A percentile compares a stretch with the other conserved stretches of the same genome.
Evolutionary conservation across 2,797 vertebrate species (phyloP).

Genomic region (Coreius guichenoti): DNA sequence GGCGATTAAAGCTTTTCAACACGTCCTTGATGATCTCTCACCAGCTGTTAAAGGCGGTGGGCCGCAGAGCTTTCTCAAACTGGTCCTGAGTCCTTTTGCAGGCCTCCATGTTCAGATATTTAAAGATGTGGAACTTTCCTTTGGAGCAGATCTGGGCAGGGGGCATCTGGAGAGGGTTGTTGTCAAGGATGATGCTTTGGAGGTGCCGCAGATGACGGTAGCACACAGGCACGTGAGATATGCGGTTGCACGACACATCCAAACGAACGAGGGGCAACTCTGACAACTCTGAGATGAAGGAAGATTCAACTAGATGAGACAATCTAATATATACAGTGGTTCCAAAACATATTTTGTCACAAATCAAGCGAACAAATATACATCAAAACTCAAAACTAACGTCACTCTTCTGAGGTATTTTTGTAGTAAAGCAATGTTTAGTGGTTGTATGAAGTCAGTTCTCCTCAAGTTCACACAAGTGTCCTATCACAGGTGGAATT

Average conservation of each 20-base stretch:
- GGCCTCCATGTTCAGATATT: slow-evolving; percentile 88
- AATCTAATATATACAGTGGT: not conserved
- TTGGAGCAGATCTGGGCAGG: slow-evolving; percentile 91
- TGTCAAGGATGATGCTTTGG: slow-evolving; percentile 86
- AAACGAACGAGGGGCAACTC: slow-evolving; percentile 88
- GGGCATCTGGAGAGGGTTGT: slow-evolving; percentile 90
- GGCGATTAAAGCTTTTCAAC: slow-evolving; percentile 16
- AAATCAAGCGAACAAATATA: not conserved
- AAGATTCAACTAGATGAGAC: not conserved
- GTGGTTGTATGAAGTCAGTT: not conserved
- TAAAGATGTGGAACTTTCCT: slow-evolving; percentile 91
- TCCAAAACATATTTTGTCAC: not conserved
- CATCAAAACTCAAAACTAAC: not conserved
- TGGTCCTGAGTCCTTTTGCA: slow-evolving; percentile 82
- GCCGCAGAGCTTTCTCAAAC: slow-evolving; percentile 79
- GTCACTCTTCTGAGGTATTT: not conserved
- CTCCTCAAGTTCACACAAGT: not conserved
- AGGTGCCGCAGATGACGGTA: slow-evolving; percentile 90
- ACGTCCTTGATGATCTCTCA: slow-evolving; percentile 59
- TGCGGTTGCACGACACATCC: slow-evolving; percentile 92
- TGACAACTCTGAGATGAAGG: slow-evolving; percentile 80
- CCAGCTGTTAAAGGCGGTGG: slow-evolving; percentile 84
- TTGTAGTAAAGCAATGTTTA: not conserved
- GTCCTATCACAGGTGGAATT: not conserved
- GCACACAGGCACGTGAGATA: slow-evolving; percentile 86